Evolutionary conservation across 2,888 invertebrate species (phyloP), one percentile per base, ranked within the genome.

Genomic region (Leistus spinibarbis): DNA sequence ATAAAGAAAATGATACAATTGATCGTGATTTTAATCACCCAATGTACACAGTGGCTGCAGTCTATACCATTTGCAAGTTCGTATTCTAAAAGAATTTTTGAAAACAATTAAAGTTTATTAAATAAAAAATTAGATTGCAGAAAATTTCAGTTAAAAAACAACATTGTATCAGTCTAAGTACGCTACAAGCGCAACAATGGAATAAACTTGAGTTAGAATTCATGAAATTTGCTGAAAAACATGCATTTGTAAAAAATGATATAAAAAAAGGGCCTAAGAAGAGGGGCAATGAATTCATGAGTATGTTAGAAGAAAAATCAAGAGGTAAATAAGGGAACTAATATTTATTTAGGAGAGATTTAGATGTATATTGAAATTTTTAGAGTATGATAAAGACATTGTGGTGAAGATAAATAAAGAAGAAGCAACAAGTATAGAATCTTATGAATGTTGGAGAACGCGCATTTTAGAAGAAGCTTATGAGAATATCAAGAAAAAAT

Each of bases 21-120:
- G 88, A 88, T 84, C 86, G 86, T 77, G 81, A 91, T 80, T 80
- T 89, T 19, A 86, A 84, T 65, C 88, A 91, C 79, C 91, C 91
- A 0, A 91, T 91, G 78, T 91, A 91, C 84, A 86, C 88, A 0
- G 88, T 90, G 64, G 90, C 90, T 87, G 89, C 91, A 1, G 89
- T 91, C 0, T 89, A 87, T 80, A 89, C 90, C 78, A 90, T 91
- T 22, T 90, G 91, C 84, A 90, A 89, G 88, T 89, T 82, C 82
- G 81, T 40, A 40, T 40, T 40, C 13, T 40, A 4, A 13, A 5
- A 10, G 4, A n/a, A n/a, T n/a, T n/a, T n/a, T n/a, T n/a, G n/a
- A n/a, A n/a, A n/a, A n/a, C n/a, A n/a, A n/a, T n/a, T n/a, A n/a
- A n/a, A n/a, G n/a, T n/a, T n/a, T n/a, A n/a, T n/a, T n/a, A n/a